Base-by-base conservation (phyloP, 2,888 invertebrate species). In the Sphecodes monilicornis region DNA sequence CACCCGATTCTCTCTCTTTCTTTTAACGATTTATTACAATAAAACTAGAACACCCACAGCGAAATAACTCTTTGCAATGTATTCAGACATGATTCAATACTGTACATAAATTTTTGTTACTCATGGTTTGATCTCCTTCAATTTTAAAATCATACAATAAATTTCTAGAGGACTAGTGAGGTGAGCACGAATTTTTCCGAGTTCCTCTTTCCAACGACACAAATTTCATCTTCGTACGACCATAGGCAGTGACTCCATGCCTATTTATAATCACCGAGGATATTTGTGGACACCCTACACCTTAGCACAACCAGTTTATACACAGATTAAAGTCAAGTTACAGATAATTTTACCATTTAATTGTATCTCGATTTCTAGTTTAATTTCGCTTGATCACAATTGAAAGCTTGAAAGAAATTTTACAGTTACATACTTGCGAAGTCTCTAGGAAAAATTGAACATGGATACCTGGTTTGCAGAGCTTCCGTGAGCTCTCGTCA, bases 201-300 rank as follows among this genome's bases (percentile, higher is more conserved):
- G 26, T 60, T 60, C 16, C 60, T 26, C 26, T 29, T 29, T 16
- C 16, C 60, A 29, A 60, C 60, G 60, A 60, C 60, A 60, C 29
- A 26, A 60, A 60, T 60, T 60, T 29, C 60, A 29, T 60, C 16
- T 54, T 50, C 72, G 54, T 54, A 50, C n/a, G 26, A 29, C 60
- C 60, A 60, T 60, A 60, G 60, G 16, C 60, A 60, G 26, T 60
- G 60, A 60, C 60, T 60, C 29, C 29, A 60, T 16, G 16, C 29
- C 60, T 60, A 60, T 60, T 60, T 60, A 60, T 60, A 60, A 60
- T 60, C 60, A 60, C 29, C 60, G 29, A 16, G 29, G 26, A 29
- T 60, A 60, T 60, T 60, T 16, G 60, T 29, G 26, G 60, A 29
- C 29, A 60, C 60, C 60, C 60, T 60, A 60, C 2, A 60, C 10